A percentile compares a stretch with the other conserved stretches of the same genome.
Evolutionary conservation across 1,140 invertebrate genomes (phyloP).

Genomic region (Anastatus disparis): DNA sequence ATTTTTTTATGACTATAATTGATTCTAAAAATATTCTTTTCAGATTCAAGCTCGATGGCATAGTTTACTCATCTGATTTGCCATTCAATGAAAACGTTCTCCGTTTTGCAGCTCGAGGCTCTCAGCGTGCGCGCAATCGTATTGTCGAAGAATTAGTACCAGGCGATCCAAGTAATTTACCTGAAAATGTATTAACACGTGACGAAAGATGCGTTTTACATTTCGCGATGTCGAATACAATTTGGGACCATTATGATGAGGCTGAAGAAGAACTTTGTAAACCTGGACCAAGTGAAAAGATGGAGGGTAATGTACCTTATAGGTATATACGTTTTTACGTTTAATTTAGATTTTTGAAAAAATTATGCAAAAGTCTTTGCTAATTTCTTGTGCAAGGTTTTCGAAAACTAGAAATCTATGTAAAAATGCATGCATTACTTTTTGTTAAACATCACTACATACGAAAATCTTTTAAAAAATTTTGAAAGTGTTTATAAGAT

Average conservation of each 20-base stretch:
- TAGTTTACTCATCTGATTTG: conserved; percentile 65
- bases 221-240: conserved; percentile 70
- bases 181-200: conserved; percentile 59
- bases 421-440: too few species aligned
- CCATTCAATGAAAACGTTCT: conserved; percentile 62
- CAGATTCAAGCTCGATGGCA: conserved; percentile 74
- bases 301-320: conserved; percentile 45
- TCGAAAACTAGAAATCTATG: too few species aligned
- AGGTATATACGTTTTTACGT: conserved; percentile 3
- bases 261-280: conserved; percentile 49
- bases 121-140: conserved; percentile 67
- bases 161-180: conserved; percentile 62
- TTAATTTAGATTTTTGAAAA: too few species aligned
- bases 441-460: too few species aligned
- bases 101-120: background rate
- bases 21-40: too few species aligned
- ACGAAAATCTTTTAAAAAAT: too few species aligned
- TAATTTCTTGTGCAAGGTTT: too few species aligned
- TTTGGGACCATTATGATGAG: conserved; percentile 66
- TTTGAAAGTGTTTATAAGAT: too few species aligned
- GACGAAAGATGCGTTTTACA: conserved; percentile 72
- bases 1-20: too few species aligned
- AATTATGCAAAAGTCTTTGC: too few species aligned
- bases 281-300: too few species aligned
- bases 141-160: conserved; percentile 72